Conservation (phyloP, 2,113 vertebrate genomes). For the Semnornis frantzii region DNA sequence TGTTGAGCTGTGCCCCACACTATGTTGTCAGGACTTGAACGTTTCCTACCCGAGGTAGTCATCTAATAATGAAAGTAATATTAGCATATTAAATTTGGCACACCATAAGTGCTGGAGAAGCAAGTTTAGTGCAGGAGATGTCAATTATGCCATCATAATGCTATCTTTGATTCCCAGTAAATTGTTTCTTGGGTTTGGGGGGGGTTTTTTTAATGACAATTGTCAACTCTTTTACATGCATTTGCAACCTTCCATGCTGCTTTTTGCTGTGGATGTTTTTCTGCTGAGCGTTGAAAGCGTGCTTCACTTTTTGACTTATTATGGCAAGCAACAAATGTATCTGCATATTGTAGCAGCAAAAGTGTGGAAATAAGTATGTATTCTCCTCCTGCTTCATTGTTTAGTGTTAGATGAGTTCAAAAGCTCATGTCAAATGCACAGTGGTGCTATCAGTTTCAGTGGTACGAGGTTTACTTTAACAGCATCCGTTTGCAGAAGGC, state of each 20-base stretch:
- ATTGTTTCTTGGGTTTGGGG: constrained; percentile 16
- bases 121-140: neutral
- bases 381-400: neutral
- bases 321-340: neutral
- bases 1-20: neutral
- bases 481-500: neutral
- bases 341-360: neutral
- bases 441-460: neutral
- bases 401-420: neutral
- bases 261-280: neutral
- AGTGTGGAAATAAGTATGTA: neutral
- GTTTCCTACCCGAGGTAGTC: neutral
- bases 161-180: constrained; percentile 16
- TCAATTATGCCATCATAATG: neutral
- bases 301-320: neutral
- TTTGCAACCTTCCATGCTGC: neutral
- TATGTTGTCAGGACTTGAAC: neutral
- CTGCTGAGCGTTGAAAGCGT: neutral
- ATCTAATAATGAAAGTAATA: constrained; percentile 21
- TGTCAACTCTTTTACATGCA: neutral
- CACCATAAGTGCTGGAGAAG: constrained; percentile 3
- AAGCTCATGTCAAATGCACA: neutral
- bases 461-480: neutral
- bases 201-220: neutral
- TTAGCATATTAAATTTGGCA: constrained; percentile 20